A percentile compares a stretch with the other conserved stretches of the same genome.
phyloP scores from a whole-genome alignment of 2,113 vertebrate species.

The Hypanus sabinus region DNA sequence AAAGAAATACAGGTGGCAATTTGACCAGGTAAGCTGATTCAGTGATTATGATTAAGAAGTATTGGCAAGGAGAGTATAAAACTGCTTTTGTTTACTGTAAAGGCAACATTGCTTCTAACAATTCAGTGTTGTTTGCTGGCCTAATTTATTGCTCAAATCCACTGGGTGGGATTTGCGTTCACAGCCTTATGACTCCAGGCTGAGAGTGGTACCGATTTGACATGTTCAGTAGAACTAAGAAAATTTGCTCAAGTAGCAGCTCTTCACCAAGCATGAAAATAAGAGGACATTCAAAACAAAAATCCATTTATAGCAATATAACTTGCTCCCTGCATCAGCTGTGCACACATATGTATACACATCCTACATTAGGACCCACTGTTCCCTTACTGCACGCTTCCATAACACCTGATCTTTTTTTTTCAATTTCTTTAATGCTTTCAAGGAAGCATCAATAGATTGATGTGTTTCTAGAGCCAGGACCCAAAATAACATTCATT shows the following conservation, averaged over 20 bases:
- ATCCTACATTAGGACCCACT: neutral
- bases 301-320: neutral
- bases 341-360: too few relatives aligned
- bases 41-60: neutral
- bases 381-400: neutral
- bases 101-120: neutral
- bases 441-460: neutral
- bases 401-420: neutral
- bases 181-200: neutral
- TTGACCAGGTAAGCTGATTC: neutral
- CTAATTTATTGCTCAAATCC: neutral
- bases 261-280: neutral
- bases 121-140: neutral
- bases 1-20: neutral
- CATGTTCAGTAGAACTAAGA: too few relatives aligned
- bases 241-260: neutral
- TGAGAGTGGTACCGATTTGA: too few relatives aligned
- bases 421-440: neutral
- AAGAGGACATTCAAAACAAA: neutral
- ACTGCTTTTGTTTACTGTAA: neutral
- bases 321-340: neutral
- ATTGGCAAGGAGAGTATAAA: neutral
- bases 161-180: neutral
- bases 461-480: neutral
- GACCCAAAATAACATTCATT: neutral